Conservation (phyloP, 1,140 invertebrate species). For the Parapsyche elsis region DNA sequence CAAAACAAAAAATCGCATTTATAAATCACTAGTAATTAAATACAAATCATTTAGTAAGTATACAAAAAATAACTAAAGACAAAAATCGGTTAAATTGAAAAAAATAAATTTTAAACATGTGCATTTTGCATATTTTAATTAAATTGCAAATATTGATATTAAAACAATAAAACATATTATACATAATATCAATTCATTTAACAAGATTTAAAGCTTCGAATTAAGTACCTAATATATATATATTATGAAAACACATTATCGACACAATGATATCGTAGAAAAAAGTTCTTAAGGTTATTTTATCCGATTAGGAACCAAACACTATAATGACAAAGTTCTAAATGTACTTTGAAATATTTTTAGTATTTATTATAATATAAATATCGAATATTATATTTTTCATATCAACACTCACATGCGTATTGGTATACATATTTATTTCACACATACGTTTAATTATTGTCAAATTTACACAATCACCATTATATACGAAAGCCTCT, state of each 20-base stretch:
- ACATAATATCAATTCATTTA: background rate
- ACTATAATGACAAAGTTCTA: background rate
- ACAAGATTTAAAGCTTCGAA: slow-evolving; percentile 14
- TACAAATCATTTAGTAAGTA: too few species aligned
- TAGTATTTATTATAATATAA: too few species aligned
- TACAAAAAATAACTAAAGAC: background rate
- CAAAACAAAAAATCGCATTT: too few species aligned
- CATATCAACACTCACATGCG: too few species aligned
- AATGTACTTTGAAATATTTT: too few species aligned
- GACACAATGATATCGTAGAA: background rate
- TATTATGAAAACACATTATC: background rate
- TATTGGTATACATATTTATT: background rate
- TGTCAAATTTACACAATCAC: background rate
- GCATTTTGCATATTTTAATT: background rate
- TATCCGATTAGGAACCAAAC: slow-evolving; percentile 40
- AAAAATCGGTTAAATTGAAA: background rate
- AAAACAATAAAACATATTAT: background rate
- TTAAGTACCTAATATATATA: slow-evolving; percentile 15
- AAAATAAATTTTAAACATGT: background rate
- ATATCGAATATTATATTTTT: too few species aligned
- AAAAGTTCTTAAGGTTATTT: background rate
- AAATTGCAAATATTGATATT: background rate
- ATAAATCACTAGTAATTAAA: too few species aligned
- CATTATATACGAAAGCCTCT: background rate
- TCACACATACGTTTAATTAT: background rate